Conservation (phyloP, 2,888 invertebrate genomes). For the Caenorhabditis macrosperma region DNA sequence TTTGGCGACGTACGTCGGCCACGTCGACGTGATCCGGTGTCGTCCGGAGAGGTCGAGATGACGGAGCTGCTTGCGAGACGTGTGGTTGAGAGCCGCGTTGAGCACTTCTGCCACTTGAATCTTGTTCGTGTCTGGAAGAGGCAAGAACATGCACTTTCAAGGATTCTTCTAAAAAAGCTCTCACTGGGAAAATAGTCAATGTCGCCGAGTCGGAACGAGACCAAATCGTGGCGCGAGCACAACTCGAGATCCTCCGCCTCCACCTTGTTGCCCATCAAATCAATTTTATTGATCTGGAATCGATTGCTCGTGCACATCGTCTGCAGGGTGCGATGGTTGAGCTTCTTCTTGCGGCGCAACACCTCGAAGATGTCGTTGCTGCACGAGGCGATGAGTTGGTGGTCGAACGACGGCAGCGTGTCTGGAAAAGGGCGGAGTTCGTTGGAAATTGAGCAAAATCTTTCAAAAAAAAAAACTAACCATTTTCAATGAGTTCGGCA, state of each 20-base stretch:
- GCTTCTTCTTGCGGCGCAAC: slow-evolving; percentile 41
- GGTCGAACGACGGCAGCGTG: slow-evolving; percentile 32
- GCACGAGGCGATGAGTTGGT: slow-evolving; percentile 37
- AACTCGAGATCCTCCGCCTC: slow-evolving; percentile 32
- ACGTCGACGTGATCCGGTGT: slow-evolving; percentile 39
- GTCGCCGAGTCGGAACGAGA: slow-evolving; percentile 52
- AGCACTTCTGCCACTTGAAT: slow-evolving; percentile 57
- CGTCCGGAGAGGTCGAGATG: slow-evolving; percentile 53
- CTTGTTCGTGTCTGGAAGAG: slow-evolving; percentile 55
- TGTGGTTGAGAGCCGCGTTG: slow-evolving; percentile 27
- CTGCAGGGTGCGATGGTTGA: slow-evolving; percentile 30
- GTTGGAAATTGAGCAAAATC: background rate
- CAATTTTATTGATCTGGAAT: slow-evolving; percentile 58
- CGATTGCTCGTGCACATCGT: slow-evolving; percentile 26
- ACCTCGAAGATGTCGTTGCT: slow-evolving; percentile 59
- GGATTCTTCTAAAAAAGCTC: background rate
- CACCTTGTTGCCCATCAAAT: slow-evolving; percentile 52
- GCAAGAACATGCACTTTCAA: too few species aligned
- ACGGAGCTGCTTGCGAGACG: slow-evolving; percentile 28
- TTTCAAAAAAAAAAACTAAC: slow-evolving; percentile 7
- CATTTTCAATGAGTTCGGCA: slow-evolving; percentile 50
- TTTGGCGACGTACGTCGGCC: slow-evolving; percentile 41
- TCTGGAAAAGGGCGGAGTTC: slow-evolving; percentile 18
- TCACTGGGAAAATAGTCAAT: slow-evolving; percentile 46
- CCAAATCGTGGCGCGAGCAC: slow-evolving; percentile 39